A percentile compares a stretch with the other conserved stretches of the same genome.
Evolutionary conservation across 2,797 vertebrate species (phyloP).

Genomic region (Brachymystax lenok): DNA sequence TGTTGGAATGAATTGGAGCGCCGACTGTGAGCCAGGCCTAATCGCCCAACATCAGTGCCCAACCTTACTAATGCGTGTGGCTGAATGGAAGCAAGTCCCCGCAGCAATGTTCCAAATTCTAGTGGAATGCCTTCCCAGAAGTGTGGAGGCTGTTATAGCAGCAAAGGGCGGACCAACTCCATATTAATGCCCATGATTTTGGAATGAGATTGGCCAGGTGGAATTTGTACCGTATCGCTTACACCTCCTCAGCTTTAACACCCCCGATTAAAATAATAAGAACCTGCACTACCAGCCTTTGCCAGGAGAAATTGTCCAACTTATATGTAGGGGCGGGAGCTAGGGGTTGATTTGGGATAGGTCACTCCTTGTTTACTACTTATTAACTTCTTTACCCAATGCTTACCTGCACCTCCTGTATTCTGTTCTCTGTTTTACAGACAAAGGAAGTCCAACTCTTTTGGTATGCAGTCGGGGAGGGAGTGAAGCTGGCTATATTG

Average conservation of each 20-base stretch:
- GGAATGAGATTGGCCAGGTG: neutral
- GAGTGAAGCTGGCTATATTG: slow-evolving; percentile 53
- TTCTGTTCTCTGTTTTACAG: slow-evolving; percentile 42
- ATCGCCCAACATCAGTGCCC: too few relatives aligned
- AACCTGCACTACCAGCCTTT: neutral
- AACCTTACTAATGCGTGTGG: too few relatives aligned
- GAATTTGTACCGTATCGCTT: neutral
- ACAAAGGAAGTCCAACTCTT: slow-evolving; percentile 78
- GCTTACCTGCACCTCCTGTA: slow-evolving; percentile 5
- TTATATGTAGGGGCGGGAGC: too few relatives aligned
- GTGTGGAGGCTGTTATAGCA: too few relatives aligned
- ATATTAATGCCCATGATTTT: too few relatives aligned
- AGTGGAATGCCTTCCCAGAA: too few relatives aligned
- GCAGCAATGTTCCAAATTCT: too few relatives aligned
- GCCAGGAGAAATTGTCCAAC: neutral
- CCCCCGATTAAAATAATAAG: neutral
- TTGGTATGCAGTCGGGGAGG: slow-evolving; percentile 73
- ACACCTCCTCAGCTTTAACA: neutral
- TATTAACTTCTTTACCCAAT: neutral
- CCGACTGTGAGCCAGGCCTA: too few relatives aligned
- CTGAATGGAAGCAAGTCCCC: too few relatives aligned
- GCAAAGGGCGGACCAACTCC: too few relatives aligned
- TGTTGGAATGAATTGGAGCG: too few relatives aligned
- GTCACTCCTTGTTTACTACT: neutral
- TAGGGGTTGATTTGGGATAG: neutral